Conservation (phyloP, 2,797 vertebrate species). For the Neosalanx taihuensis region DNA sequence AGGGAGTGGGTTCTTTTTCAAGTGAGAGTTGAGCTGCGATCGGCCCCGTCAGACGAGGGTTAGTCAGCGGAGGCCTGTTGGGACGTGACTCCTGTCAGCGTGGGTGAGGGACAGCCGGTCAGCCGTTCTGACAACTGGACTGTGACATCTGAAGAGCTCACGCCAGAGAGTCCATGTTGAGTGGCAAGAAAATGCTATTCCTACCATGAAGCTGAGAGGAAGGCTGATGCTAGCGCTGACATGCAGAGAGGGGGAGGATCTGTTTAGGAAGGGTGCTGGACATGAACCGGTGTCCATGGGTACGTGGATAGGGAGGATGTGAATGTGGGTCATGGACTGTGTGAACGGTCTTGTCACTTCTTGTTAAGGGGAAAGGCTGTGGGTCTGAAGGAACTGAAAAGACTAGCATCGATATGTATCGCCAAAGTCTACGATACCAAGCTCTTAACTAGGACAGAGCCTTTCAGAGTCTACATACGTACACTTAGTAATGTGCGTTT, state of each 20-base stretch:
- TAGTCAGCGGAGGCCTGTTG: background rate
- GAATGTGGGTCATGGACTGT: too few relatives aligned
- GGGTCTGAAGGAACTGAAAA: background rate
- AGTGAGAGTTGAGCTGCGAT: background rate
- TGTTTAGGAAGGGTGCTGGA: background rate
- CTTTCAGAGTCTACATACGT: too few relatives aligned
- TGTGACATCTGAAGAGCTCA: background rate
- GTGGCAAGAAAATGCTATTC: background rate
- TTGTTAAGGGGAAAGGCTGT: too few relatives aligned
- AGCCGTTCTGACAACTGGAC: background rate
- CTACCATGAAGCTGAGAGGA: background rate
- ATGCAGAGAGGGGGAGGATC: too few relatives aligned
- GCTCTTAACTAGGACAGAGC: too few relatives aligned
- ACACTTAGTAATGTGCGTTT: too few relatives aligned
- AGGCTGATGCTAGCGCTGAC: too few relatives aligned
- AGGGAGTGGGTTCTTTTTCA: background rate
- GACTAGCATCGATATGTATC: background rate
- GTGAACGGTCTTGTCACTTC: too few relatives aligned
- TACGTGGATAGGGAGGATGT: background rate
- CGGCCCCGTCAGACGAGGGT: background rate
- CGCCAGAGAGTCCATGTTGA: background rate
- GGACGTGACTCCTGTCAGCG: background rate
- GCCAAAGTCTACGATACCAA: too few relatives aligned
- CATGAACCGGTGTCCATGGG: background rate
- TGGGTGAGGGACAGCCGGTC: conserved; percentile 4